phyloP scores from a whole-genome alignment of 2,888 invertebrate genomes.

The Stenichneumon culpator region DNA sequence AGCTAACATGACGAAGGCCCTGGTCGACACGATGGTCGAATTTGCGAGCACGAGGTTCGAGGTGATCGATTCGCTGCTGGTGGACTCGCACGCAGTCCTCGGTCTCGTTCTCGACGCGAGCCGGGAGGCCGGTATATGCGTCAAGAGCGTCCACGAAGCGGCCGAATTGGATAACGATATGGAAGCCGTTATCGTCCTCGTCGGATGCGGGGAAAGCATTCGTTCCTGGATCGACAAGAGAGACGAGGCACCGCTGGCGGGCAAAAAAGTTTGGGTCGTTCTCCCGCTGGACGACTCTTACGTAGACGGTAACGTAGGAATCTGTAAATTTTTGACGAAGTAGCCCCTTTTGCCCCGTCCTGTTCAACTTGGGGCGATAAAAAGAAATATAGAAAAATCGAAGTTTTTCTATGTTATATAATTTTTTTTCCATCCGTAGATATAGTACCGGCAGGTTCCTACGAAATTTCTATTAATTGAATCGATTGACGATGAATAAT shows the following conservation, averaged over 20 bases:
- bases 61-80: conserved; percentile 77
- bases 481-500: no score
- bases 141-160: conserved; percentile 73
- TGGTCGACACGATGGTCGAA: conserved; percentile 77
- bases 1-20: conserved; percentile 76
- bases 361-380: background rate
- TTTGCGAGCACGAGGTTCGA: conserved; percentile 78
- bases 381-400: no score
- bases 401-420: no score
- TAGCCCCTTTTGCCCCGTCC: background rate
- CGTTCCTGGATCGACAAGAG: conserved; percentile 77
- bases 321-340: background rate
- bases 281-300: conserved; percentile 78
- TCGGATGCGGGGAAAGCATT: conserved; percentile 77
- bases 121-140: conserved; percentile 79
- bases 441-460: conserved; percentile 79
- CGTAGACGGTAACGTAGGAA: conserved; percentile 76
- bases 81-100: conserved; percentile 70
- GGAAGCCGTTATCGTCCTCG: conserved; percentile 76
- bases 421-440: conserved; percentile 71
- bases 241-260: conserved; percentile 60
- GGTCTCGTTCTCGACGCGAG: conserved; percentile 75
- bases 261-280: conserved; percentile 78
- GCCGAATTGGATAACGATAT: conserved; percentile 72
- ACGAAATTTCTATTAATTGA: conserved; percentile 41